Conservation (phyloP, 2,113 vertebrate genomes). For the Gymnocephalus cernua region DNA sequence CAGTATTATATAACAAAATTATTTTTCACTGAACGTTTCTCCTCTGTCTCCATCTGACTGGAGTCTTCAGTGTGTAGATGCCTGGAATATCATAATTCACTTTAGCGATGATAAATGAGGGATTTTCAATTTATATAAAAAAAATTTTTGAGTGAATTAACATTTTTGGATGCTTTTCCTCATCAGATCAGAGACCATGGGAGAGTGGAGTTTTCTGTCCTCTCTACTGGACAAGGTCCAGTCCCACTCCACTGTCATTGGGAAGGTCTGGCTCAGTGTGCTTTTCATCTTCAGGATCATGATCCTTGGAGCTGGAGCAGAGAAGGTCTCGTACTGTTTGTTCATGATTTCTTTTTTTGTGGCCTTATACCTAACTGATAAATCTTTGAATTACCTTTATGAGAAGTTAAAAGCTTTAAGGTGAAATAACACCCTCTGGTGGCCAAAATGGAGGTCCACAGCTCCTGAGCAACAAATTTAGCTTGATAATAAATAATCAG, state of each 20-base stretch:
- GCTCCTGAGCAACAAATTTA: neutral
- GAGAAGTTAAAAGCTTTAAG: neutral
- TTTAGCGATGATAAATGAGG: neutral
- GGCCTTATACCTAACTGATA: no score
- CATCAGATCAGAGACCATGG: slow-evolving; percentile 71
- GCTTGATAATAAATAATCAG: neutral
- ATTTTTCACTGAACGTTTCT: neutral
- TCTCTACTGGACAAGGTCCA: slow-evolving; percentile 91
- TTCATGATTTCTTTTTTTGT: neutral
- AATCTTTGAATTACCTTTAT: no score
- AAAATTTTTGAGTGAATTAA: neutral
- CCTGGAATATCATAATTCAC: neutral
- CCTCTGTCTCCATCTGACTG: neutral
- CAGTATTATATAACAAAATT: no score
- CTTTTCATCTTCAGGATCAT: slow-evolving; percentile 97
- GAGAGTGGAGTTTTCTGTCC: slow-evolving; percentile 89
- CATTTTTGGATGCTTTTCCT: slow-evolving; percentile 16
- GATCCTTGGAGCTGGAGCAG: slow-evolving; percentile 89
- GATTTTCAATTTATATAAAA: neutral
- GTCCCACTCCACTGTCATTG: slow-evolving; percentile 90
- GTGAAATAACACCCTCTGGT: slow-evolving; percentile 13
- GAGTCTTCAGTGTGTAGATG: neutral
- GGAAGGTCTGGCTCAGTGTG: slow-evolving; percentile 97
- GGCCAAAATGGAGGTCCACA: neutral
- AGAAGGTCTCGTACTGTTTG: slow-evolving; percentile 70